These are phyloP conservation scores for Hydrolagus colliei DNA, from an alignment of 2,797 vertebrate genomes.

Conservation along the genomic window DNA sequence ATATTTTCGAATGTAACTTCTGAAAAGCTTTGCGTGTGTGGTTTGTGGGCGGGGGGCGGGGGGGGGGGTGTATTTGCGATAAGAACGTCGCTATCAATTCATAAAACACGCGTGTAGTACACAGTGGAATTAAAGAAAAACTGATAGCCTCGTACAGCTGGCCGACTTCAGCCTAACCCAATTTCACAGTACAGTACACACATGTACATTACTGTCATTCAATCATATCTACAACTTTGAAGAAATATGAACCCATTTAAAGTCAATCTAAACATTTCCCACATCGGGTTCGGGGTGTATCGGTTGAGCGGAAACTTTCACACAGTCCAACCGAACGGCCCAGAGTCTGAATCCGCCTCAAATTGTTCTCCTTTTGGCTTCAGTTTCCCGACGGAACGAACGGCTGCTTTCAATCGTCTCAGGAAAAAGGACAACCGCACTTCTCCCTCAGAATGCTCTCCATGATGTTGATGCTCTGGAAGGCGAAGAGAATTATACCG, in stretches of 20 bases:
- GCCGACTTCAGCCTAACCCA: background rate
- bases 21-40: background rate
- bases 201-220: background rate
- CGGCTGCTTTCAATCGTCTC: too few species aligned
- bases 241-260: background rate
- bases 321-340: background rate
- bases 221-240: background rate
- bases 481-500: background rate
- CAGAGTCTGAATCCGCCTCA: background rate
- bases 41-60: too few species aligned
- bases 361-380: background rate
- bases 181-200: conserved; percentile 7
- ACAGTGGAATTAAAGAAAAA: background rate
- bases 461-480: background rate
- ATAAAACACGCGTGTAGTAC: background rate
- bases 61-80: background rate
- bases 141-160: background rate
- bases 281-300: background rate
- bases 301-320: background rate
- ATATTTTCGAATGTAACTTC: background rate
- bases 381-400: background rate
- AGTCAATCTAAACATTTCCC: conserved; percentile 13
- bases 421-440: background rate
- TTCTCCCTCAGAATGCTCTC: background rate
- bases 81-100: background rate